Percentiles rank a stretch among this genome's conserved stretches.
Conservation (phyloP, 2,888 invertebrate genomes). For the Pandemis heparana region DNA sequence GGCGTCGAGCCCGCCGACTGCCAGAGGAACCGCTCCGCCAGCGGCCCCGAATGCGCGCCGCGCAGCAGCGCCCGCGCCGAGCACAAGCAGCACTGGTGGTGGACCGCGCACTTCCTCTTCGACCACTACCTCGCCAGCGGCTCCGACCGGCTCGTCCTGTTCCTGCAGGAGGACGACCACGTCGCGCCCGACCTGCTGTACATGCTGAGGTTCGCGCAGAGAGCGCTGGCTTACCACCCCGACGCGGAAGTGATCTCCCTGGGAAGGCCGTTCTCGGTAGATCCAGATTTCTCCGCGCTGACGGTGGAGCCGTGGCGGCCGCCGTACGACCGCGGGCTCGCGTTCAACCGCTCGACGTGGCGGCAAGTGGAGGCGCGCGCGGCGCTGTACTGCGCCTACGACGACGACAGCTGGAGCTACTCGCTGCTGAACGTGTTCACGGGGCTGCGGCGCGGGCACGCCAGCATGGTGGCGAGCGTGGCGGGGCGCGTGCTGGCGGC, state of each 20-base stretch:
- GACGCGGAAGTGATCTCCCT: constrained; percentile 56
- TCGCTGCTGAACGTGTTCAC: constrained; percentile 58
- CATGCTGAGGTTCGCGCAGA: constrained; percentile 53
- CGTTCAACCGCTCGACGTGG: constrained; percentile 63
- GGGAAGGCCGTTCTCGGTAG: constrained; percentile 50
- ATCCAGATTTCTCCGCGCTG: constrained; percentile 52
- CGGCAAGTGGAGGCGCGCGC: constrained; percentile 49
- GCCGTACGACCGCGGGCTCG: constrained; percentile 57
- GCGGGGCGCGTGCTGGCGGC: constrained; percentile 55
- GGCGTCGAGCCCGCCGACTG: constrained; percentile 55
- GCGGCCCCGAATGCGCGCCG: constrained; percentile 41
- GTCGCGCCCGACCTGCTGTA: constrained; percentile 62
- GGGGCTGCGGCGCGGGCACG: constrained; percentile 47
- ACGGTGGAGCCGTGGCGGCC: constrained; percentile 62
- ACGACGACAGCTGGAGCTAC: constrained; percentile 65
- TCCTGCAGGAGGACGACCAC: constrained; percentile 60
- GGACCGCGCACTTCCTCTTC: constrained; percentile 63
- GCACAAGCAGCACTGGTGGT: constrained; percentile 70
- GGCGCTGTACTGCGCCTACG: constrained; percentile 56
- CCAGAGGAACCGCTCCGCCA: constrained; percentile 1
- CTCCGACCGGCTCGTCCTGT: constrained; percentile 54
- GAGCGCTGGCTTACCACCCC: constrained; percentile 50
- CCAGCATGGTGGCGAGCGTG: constrained; percentile 53
- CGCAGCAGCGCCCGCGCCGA: constrained; percentile 58
- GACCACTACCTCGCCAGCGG: constrained; percentile 41